Base-by-base conservation (phyloP, 1,140 invertebrate genomes). In the Spodoptera frugiperda region DNA sequence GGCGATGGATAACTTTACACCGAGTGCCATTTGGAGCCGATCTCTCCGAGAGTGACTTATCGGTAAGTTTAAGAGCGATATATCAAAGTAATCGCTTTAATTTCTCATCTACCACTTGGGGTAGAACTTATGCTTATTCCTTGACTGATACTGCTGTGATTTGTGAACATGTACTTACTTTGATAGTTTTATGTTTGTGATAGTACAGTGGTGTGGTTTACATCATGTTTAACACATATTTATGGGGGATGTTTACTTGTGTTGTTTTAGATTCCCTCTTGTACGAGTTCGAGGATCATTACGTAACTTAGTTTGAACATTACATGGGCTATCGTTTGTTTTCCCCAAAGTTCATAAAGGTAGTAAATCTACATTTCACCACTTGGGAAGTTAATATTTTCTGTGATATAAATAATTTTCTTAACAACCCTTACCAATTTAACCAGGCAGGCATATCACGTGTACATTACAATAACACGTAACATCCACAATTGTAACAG, bases 51-150 rank as follows among this genome's bases (percentile, higher is more conserved):
- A 82, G 84, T 91, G 90, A 92, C 90, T 93, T 93, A 93, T 92
- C 88, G 89, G 87, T 81, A 91, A 93, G 84, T 93, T 91, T 89
- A 90, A 91, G 82, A 80, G 85, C 86, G 74, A 92, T 93, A 92
- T 92, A 92, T 93, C 92, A 93, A 91, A 88, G 90, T 92, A 91
- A 93, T 92, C 89, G 90, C 84, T 91, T 92, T 93, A 93, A 92
- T 93, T 91, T 92, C 92, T 92, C 91, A 92, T 92, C 89, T 91
- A 87, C 85, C 87, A 87, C 84, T 89, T 86, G 84, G 84, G 87
- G 74, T 78, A 81, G 78, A 86, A 89, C 86, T 90, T 90, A 87
- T 89, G 87, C 82, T 89, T 85, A 90, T 89, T 88, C 79, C 87
- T 87, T 86, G 82, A 85, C 82, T 87, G 87, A 88, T 89, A 88